Evolutionary conservation across 1,140 invertebrate species (phyloP).

Genomic region (Akabosia matsudoensis): DNA sequence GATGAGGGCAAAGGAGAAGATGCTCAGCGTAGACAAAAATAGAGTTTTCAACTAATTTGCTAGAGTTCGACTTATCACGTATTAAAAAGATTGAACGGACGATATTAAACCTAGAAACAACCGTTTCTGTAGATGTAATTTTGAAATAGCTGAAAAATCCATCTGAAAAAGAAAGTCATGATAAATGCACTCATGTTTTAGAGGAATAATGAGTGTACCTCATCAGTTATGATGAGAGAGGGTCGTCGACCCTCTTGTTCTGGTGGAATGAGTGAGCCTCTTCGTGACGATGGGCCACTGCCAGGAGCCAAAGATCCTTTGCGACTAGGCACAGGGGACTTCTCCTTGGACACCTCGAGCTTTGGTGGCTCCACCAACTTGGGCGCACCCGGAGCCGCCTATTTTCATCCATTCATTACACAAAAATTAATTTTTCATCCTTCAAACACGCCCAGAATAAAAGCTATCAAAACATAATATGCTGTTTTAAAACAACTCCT

Average conservation of each 20-base stretch:
- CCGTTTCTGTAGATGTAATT: background rate
- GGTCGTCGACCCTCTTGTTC: conserved; percentile 78
- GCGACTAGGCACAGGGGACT: conserved; percentile 63
- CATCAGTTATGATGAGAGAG: conserved; percentile 86
- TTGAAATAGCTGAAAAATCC: background rate
- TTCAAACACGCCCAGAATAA: no score
- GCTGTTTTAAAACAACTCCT: no score
- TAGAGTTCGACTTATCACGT: no score
- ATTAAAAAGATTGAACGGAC: no score
- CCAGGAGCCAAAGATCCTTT: conserved; percentile 71
- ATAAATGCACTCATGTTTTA: conserved; percentile 10
- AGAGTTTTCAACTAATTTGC: no score
- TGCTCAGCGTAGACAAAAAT: no score
- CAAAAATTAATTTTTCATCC: no score
- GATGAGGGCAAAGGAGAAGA: no score
- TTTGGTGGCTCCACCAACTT: conserved; percentile 48
- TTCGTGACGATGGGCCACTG: conserved; percentile 62
- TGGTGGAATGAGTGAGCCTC: conserved; percentile 74
- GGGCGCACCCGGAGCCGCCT: conserved; percentile 38
- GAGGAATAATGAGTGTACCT: conserved; percentile 61
- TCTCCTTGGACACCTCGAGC: conserved; percentile 77
- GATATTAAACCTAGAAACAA: no score
- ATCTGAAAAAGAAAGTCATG: conserved; percentile 24
- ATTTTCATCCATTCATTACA: background rate
- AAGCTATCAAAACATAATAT: no score